Conservation (phyloP, 1,140 invertebrate species). For the Drosophila rhopaloa region DNA sequence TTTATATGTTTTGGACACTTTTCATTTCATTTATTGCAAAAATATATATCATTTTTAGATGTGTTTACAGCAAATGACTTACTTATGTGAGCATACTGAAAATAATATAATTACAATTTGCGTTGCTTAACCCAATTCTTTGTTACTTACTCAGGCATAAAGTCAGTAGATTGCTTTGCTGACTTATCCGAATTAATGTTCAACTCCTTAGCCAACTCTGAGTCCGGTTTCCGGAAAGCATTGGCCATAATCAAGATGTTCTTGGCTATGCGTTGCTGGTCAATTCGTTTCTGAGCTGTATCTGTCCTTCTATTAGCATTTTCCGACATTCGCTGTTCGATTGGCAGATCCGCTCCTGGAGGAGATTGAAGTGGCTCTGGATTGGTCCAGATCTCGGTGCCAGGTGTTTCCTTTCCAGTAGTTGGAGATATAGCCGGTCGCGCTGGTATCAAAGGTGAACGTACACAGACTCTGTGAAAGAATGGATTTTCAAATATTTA, state of each 20-base stretch:
- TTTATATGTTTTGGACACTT: not conserved
- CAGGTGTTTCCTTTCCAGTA: slow-evolving; percentile 82
- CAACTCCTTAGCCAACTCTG: slow-evolving; percentile 16
- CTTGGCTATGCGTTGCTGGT: slow-evolving; percentile 73
- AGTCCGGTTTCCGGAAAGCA: slow-evolving; percentile 59
- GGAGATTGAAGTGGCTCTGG: slow-evolving; percentile 76
- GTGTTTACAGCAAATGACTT: not conserved
- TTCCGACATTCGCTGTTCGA: slow-evolving; percentile 77
- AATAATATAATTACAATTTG: not conserved
- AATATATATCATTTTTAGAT: slow-evolving; percentile 47
- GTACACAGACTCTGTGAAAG: slow-evolving; percentile 88
- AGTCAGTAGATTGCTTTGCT: slow-evolving; percentile 31
- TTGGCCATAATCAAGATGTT: slow-evolving; percentile 80
- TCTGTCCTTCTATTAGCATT: slow-evolving; percentile 69
- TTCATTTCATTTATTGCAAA: slow-evolving; percentile 37
- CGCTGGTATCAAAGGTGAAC: slow-evolving; percentile 91
- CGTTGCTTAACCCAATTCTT: not conserved
- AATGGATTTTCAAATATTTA: no score
- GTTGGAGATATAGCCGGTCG: slow-evolving; percentile 89
- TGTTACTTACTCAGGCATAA: slow-evolving; percentile 65
- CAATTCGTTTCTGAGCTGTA: slow-evolving; percentile 72
- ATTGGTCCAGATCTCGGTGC: slow-evolving; percentile 90
- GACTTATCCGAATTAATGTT: slow-evolving; percentile 13
- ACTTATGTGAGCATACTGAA: slow-evolving; percentile 68
- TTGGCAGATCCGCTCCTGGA: slow-evolving; percentile 18